Base-by-base conservation (phyloP, 2,888 invertebrate genomes). In the Opisthograptis luteolata region DNA sequence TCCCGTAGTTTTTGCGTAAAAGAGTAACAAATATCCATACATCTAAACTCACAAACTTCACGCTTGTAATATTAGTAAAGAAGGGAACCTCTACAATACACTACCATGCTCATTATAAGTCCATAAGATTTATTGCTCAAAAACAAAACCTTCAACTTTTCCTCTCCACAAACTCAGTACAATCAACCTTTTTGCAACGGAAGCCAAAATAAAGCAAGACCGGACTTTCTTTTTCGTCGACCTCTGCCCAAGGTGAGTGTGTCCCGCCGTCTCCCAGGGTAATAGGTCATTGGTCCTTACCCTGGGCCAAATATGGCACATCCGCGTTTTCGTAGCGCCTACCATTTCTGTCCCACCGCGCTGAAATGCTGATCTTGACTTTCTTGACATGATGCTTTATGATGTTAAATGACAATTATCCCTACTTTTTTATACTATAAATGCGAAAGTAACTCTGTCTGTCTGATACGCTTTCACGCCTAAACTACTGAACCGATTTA, bases 251-350 rank as follows among this genome's bases (percentile, higher is more conserved):
- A 60, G 59, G 59, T 57, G 51, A 57, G 34, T 34, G 39, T 37
- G 48, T 32, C 30, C 55, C 43, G 55, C 4, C 37, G 12, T 24
- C 36, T 41, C 50, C 40, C 46, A 66, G 70, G 66, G 66, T 70
- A 73, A 69, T 75, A 63, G 80, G 75, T 75, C 80, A 67, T 66
- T 70, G 73, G 78, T 73, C 82, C 76, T 78, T 73, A 75, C 50
- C n/a, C 31, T 32, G 57, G 6, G 54, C 73, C 72, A 69, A 72
- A 68, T 75, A 70, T 62, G 68, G 63, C 35, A 40, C 60, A 64
- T 61, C 53, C 60, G 60, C 56, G 41, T 58, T 39, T 58, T 60
- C 48, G 56, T 49, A n/a, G n/a, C n/a, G n/a, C n/a, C n/a, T n/a
- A 34, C 39, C 35, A 34, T 49, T 58, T 63, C 31, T 39, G 43